Evolutionary conservation across 2,113 vertebrate genomes (phyloP), one percentile per base, ranked within the genome.

Genomic region (Catagonus wagneri): DNA sequence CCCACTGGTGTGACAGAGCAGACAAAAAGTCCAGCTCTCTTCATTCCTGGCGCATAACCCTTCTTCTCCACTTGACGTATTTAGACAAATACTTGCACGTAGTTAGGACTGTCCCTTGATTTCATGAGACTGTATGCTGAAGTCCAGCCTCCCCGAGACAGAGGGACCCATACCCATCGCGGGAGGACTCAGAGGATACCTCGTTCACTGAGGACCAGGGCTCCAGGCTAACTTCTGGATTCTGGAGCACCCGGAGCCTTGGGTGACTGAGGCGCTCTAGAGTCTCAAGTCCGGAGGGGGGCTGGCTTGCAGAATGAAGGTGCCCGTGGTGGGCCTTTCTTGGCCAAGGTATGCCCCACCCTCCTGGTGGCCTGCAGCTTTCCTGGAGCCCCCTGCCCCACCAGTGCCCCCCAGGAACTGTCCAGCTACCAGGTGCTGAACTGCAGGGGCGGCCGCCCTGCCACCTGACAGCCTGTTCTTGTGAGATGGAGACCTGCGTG

Each of bases 341-440:
- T 13, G 32, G 52, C 2, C 36, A 58, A 2, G 44, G 50, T 1
- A 19, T 12, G 0, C 20, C 69, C 34, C 0, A 0, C 72, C 39
- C 34, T 81, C 50, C 34, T 39, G 20, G 76, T 2, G 23, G 20
- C 68, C 14, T 19, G 39, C 6, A 5, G n/a, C 76, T 7, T 22
- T 52, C 14, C 50, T 4, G 5, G 13, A 32, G 8, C 44, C 44
- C 32, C 50, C 17, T 14, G 27, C 13, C 44, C 44, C 44, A 44
- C 44, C 44, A 44, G 1, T 0, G 1, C 66, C 5, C 23, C 39
- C 86, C 36, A 9, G 81, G 97, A 97, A 95, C 97, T 98, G 97
- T 97, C 97, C 97, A 96, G 96, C 96, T 17, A 50, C 13, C 32
- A 72, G 44, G 39, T 96, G 86, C 96, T 97, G 97, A 97, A 95